Conservation (phyloP, 1,140 invertebrate genomes). For the Teleopsis dalmanni region DNA sequence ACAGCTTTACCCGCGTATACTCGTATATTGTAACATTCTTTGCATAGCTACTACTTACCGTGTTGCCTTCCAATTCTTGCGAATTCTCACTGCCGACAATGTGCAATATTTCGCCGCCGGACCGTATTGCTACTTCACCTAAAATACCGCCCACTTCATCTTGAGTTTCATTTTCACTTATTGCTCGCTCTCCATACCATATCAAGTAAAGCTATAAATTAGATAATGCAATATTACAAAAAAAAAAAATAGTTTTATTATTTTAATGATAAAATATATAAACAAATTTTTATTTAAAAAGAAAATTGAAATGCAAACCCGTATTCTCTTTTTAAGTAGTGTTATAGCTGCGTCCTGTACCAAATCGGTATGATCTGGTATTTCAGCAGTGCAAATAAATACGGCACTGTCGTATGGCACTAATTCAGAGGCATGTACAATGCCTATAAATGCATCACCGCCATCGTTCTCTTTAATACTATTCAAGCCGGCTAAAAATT, state of each 20-base stretch:
- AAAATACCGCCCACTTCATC: slow-evolving; percentile 33
- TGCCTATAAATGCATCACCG: slow-evolving; percentile 37
- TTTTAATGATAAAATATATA: not conserved
- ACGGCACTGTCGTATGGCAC: slow-evolving; percentile 55
- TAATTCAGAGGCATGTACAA: slow-evolving; percentile 45
- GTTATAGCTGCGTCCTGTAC: slow-evolving; percentile 48
- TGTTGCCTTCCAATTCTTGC: slow-evolving; percentile 35
- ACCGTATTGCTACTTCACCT: slow-evolving; percentile 37
- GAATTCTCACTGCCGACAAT: slow-evolving; percentile 39
- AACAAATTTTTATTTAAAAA: not conserved
- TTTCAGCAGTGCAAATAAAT: slow-evolving; percentile 48
- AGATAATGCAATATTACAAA: not conserved
- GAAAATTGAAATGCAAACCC: slow-evolving; percentile 34
- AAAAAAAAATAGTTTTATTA: not conserved
- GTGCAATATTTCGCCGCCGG: slow-evolving; percentile 41
- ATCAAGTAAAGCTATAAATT: slow-evolving; percentile 31
- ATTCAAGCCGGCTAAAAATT: slow-evolving; percentile 40
- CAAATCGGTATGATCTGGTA: slow-evolving; percentile 46
- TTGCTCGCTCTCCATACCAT: slow-evolving; percentile 31
- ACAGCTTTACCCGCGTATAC: no score
- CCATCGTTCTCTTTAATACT: slow-evolving; percentile 36
- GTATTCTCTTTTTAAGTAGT: slow-evolving; percentile 49
- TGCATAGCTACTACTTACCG: slow-evolving; percentile 23
- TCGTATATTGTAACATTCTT: not conserved
- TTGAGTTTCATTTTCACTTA: slow-evolving; percentile 38